Evolutionary conservation across 2,113 vertebrate genomes (phyloP), one percentile per base, ranked within the genome.

Genomic region (Chloropsis cyanopogon): DNA sequence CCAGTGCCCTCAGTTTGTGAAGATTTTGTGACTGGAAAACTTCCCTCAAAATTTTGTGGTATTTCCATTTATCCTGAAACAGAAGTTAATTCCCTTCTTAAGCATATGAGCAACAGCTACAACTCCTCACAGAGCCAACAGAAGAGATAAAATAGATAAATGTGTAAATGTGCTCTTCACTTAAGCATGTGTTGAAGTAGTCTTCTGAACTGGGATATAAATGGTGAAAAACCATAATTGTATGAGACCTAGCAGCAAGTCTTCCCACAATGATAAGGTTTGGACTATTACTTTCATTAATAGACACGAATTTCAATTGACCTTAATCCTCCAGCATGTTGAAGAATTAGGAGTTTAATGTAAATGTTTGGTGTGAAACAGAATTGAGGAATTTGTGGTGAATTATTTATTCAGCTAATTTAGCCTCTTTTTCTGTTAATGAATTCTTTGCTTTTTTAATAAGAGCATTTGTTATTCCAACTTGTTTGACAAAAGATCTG

Each of bases 391-490:
- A 92, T 92, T 84, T 68, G 64, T 86, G 76, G 64, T 94, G 68
- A 96, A 90, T 93, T 95, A 95, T 95, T 96, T 94, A 97, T 94
- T 90, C 14, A 2, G 54, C 63, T 90, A 93, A 97, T 95, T 94
- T 90, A 94, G 39, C 61, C 28, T 80, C 75, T 50, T 86, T 81
- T 82, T 63, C 82, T 5, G 59, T 78, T 96, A 90, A 96, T 86
- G 66, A 90, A 92, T 90, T 83, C 31, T 66, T 94, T 90, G 49
- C 7, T 47, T 85, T 86, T 91, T 93, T 89, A n/a, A 56, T 80
- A 52, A 64, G 44, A 81, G 78, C 65, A 76, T 96, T 91, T 90
- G 76, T 95, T 94, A 95, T 88, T 94, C 39, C 14, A 3, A 77
- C 26, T 92, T 96, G 60, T 86, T 95, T 90, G 64, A 92, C 60